A percentile compares a stretch with the other conserved stretches of the same genome.
These are phyloP conservation scores for Ammodramus savannarum DNA, from an alignment of 2,113 vertebrate species.

Conservation along the genomic window DNA sequence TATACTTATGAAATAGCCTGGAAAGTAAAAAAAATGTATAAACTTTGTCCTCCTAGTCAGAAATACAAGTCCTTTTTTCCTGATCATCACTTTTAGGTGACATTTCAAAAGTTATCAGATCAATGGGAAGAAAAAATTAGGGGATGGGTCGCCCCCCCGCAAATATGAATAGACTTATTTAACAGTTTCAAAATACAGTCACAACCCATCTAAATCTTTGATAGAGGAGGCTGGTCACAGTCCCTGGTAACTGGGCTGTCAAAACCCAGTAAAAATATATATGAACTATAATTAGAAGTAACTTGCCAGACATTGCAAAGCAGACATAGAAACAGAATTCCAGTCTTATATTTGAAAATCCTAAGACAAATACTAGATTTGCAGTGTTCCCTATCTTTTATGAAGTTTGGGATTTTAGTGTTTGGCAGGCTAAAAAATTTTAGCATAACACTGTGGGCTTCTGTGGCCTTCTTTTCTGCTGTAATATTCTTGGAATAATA, in stretches of 20 bases:
- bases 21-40: not conserved
- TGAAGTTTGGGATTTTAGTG: not conserved
- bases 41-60: not conserved
- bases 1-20: not conserved
- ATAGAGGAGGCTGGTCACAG: not conserved
- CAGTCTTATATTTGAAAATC: not conserved
- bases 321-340: not conserved
- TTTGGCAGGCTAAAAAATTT: not conserved
- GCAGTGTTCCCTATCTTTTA: not conserved
- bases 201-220: not conserved
- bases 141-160: accelerated
- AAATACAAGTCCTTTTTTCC: not conserved
- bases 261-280: not conserved
- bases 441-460: not conserved
- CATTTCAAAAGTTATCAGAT: not conserved
- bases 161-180: not conserved
- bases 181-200: not conserved
- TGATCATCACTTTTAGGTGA: not conserved
- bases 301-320: not conserved
- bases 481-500: not conserved
- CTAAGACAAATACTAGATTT: not conserved
- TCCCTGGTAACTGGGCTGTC: not conserved
- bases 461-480: not conserved
- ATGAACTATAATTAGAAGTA: not conserved
- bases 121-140: not conserved